Percentiles rank a stretch among this genome's conserved stretches.
Conservation (phyloP, 2,113 vertebrate species). For the Seriola aureovittata region DNA sequence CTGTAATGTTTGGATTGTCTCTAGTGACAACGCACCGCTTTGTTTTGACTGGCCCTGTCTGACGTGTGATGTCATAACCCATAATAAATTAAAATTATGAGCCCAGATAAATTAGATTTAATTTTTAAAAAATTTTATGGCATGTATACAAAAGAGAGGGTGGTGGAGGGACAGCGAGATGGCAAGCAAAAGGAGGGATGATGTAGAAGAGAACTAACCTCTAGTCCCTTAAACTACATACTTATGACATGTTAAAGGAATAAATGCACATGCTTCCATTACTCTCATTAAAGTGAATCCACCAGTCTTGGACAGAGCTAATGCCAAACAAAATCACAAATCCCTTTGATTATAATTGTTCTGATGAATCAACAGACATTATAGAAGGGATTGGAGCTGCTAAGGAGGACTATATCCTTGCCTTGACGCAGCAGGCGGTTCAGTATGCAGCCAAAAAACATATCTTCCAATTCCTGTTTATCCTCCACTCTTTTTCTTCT, state of each 20-base stretch:
- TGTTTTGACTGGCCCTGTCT: conserved; percentile 41
- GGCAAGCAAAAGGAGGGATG: background rate
- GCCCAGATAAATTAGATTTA: conserved; percentile 8
- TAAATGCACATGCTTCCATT: background rate
- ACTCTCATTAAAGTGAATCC: conserved; percentile 3
- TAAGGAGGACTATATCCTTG: background rate
- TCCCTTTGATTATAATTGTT: conserved; percentile 36
- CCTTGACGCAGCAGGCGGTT: conserved; percentile 9
- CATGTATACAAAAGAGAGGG: background rate
- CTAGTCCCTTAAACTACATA: background rate
- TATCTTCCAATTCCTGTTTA: background rate
- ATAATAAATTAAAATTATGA: conserved; percentile 12
- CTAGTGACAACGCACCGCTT: conserved; percentile 26
- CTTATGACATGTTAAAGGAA: background rate
- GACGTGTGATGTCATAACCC: conserved; percentile 28
- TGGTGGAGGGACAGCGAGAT: background rate
- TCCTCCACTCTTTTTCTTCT: background rate
- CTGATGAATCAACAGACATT: conserved; percentile 16
- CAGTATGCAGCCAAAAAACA: background rate
- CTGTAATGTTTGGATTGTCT: conserved; percentile 53
- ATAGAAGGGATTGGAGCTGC: conserved; percentile 5
- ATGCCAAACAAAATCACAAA: conserved; percentile 8
- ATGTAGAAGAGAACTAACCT: background rate
- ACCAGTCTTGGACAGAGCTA: conserved; percentile 11
- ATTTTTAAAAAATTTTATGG: background rate